Base-by-base conservation (phyloP, 1,140 invertebrate genomes). In the Drosophila arawakana region DNA sequence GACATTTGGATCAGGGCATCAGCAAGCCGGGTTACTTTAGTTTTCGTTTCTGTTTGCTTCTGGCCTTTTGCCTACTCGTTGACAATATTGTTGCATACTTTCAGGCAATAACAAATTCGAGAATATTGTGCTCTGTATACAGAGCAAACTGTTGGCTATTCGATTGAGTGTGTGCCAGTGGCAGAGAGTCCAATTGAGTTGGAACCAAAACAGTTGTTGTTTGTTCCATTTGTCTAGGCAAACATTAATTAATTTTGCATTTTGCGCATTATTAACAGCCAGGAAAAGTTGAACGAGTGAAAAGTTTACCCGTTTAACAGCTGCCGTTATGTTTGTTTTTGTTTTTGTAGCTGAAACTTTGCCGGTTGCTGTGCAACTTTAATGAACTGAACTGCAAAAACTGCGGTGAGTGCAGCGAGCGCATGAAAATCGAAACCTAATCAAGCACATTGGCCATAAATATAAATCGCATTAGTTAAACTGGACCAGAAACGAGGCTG, bases 381-480 rank as follows among this genome's bases (percentile, higher is more conserved):
- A 79, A 86, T 79, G 76, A 86, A 81, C 65, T 66, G 7, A 34
- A 62, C 15, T 15, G 15, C 15, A 15, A 15, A 15, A 15, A 15
- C 49, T 69, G 37, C 58, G 30, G 39, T 30, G 47, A 43, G 47
- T 58, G 57, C 39, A 34, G 66, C 63, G 61, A 78, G 76, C 72
- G 83, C 76, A 82, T 85, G 79, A 86, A 88, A 88, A 86, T 86
- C 83, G 83, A 88, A 88, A 88, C 80, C 83, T 89, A 89, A 88
- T 88, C 83, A 88, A 89, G 84, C 83, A 89, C 89, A 88, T 88
- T 88, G 83, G 80, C 83, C 83, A 88, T 88, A 88, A 88, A 88
- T 89, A 88, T 89, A 88, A 88, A 88, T 89, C 84, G 83, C 80
- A 89, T 88, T 89, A 88, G 80, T 59, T 65, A 73, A 59, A 46